Conservation (phyloP, 2,888 invertebrate species). For the Ommatoiulus sabulosus region DNA sequence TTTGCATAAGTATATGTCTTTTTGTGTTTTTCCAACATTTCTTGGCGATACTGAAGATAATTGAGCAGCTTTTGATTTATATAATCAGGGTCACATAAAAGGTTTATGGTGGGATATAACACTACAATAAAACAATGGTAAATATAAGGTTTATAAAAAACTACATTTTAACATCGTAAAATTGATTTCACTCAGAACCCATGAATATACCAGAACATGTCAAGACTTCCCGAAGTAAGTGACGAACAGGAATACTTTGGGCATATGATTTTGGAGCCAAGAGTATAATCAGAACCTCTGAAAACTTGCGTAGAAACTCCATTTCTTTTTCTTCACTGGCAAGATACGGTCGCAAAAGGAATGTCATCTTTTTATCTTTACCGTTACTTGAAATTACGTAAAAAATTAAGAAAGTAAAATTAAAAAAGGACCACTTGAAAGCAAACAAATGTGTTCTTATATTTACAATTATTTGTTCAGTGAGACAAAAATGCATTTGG, state of each 20-base stretch:
- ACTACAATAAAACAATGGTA: conserved; percentile 71
- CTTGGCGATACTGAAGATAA: conserved; percentile 83
- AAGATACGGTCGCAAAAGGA: conserved; percentile 74
- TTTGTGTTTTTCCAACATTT: conserved; percentile 76
- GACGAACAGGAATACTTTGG: conserved; percentile 78
- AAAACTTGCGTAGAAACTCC: conserved; percentile 83
- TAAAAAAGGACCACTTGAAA: too few species aligned
- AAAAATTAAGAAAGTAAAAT: too few species aligned
- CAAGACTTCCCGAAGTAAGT: conserved; percentile 84
- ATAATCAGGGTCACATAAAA: conserved; percentile 89
- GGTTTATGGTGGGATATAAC: conserved; percentile 84
- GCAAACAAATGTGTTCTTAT: too few species aligned
- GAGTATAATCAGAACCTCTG: conserved; percentile 84
- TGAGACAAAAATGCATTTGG: too few species aligned
- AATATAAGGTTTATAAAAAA: too few species aligned
- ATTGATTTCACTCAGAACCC: neutral
- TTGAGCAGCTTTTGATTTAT: conserved; percentile 88
- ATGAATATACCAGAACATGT: conserved; percentile 80
- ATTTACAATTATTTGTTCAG: too few species aligned
- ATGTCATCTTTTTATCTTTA: conserved; percentile 60
- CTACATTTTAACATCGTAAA: neutral
- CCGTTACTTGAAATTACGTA: conserved; percentile 51
- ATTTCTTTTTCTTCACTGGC: conserved; percentile 80
- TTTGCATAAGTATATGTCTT: conserved; percentile 88
- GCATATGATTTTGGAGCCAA: conserved; percentile 86